phyloP scores from a whole-genome alignment of 1,140 invertebrate genomes.

The Heliconius eleuchia region DNA sequence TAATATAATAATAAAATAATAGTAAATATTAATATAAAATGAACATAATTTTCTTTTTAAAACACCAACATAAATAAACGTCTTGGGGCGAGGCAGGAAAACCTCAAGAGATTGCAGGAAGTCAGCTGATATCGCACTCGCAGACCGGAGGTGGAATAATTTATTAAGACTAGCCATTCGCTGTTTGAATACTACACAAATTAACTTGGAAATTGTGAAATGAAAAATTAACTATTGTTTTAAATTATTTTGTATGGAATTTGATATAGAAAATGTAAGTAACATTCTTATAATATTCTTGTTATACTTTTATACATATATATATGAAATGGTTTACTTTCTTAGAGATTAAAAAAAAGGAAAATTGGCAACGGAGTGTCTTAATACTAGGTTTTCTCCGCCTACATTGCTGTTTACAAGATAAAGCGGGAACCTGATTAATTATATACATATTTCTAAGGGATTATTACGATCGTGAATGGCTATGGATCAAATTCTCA shows the following conservation, averaged over 20 bases:
- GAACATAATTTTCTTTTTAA: conserved; percentile 23
- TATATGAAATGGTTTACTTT: no score
- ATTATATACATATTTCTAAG: no score
- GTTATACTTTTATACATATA: no score
- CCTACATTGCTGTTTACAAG: no score
- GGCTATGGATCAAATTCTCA: no score
- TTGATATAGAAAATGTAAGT: neutral
- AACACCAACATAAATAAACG: conserved; percentile 35
- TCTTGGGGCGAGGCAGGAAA: conserved; percentile 36
- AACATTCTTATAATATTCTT: no score
- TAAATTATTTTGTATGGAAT: neutral
- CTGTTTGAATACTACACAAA: conserved; percentile 11
- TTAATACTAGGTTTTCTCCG: no score
- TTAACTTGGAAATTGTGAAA: conserved; percentile 2
- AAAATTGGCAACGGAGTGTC: no score
- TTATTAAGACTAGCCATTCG: conserved; percentile 33
- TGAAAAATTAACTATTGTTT: conserved; percentile 17
- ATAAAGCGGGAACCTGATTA: no score
- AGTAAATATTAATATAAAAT: neutral
- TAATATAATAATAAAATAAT: neutral
- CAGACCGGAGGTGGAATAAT: conserved; percentile 39
- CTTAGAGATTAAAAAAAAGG: no score
- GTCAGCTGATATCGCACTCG: conserved; percentile 37
- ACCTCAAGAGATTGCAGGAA: conserved; percentile 43
- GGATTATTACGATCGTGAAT: no score